A percentile compares a stretch with the other conserved stretches of the same genome.
These are phyloP conservation scores for Bolinopsis microptera DNA, from an alignment of 37 sponge, comb jelly and placozoan genomes.

Conservation along the genomic window DNA sequence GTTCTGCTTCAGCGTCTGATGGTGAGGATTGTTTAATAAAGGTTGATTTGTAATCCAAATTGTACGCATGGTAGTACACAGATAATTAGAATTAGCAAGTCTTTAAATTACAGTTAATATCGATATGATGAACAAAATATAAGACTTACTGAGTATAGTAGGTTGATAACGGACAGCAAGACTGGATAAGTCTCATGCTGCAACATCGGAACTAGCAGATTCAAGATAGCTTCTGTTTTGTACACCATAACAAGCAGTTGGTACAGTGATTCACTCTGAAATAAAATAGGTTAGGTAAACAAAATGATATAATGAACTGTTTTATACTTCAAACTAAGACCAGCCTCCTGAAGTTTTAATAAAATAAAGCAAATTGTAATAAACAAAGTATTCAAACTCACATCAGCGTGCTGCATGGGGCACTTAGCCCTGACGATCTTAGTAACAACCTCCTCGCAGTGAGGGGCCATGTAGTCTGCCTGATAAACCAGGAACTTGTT, in stretches of 20 bases:
- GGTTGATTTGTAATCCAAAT: no score
- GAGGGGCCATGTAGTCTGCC: neutral
- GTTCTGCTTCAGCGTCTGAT: constrained; percentile 37
- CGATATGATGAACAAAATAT: no score
- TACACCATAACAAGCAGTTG: constrained; percentile 13
- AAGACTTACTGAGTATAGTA: constrained; percentile 16
- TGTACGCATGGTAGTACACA: no score
- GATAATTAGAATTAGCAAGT: no score
- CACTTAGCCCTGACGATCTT: constrained; percentile 48
- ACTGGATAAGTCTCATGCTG: constrained; percentile 50
- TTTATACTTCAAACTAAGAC: no score
- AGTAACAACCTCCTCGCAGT: constrained; percentile 55
- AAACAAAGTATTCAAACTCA: no score
- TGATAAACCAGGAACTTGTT: constrained; percentile 67
- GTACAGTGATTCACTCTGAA: constrained; percentile 18
- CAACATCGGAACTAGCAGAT: constrained; percentile 29
- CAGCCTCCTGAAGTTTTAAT: no score
- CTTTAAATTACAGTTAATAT: no score
- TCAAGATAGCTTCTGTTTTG: constrained; percentile 22
- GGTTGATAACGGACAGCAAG: constrained; percentile 39
- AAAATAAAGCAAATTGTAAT: no score
- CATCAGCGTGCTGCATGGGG: neutral
- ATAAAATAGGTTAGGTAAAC: no score
- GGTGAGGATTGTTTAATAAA: no score
- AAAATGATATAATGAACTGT: no score